Evolutionary conservation across 2,888 invertebrate genomes (phyloP), one percentile per base, ranked within the genome.

Genomic region (Ennomos fuscantarius): DNA sequence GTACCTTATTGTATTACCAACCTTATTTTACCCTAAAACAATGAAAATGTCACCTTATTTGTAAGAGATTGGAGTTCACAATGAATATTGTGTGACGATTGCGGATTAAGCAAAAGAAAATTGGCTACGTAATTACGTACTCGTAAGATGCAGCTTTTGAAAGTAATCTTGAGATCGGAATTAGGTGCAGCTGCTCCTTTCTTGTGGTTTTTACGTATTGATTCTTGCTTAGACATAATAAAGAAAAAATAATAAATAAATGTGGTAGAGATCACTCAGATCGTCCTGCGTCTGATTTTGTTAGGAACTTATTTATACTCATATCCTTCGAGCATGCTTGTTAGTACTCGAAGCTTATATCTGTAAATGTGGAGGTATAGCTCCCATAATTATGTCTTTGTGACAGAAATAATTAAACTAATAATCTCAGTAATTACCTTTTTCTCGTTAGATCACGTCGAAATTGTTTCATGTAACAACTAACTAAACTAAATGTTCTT

Each of bases 61-160:
- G 9, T 1, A 8, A n/a, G 1, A 0, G 1, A 6, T n/a, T 33
- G 62, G 9, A 34, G 57, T 50, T 43, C 11, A 34, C n/a, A 33
- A 24, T 47, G 9, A 31, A 37, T 11, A 43, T 45, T 50, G 49
- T 39, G 39, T 39, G 39, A 31, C 41, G 44, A 40, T 41, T 15
- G 12, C 11, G 48, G 53, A 59, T 59, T 59, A 55, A 35, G 54
- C 55, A 52, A 42, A 45, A 60, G 63, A 55, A 62, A 68, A 68
- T 58, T 65, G 60, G 58, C 45, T 52, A 32, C 37, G 62, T 63
- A 65, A 65, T 67, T 63, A 65, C 58, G 55, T 60, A 39, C 54
- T 60, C 36, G 46, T 50, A 54, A 63, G 60, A 55, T 55, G 53
- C 58, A 58, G 44, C 48, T 48, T 57, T 40, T 31, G 45, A 8